Conservation (phyloP, 2,797 vertebrate species). For the Xenopus petersii region DNA sequence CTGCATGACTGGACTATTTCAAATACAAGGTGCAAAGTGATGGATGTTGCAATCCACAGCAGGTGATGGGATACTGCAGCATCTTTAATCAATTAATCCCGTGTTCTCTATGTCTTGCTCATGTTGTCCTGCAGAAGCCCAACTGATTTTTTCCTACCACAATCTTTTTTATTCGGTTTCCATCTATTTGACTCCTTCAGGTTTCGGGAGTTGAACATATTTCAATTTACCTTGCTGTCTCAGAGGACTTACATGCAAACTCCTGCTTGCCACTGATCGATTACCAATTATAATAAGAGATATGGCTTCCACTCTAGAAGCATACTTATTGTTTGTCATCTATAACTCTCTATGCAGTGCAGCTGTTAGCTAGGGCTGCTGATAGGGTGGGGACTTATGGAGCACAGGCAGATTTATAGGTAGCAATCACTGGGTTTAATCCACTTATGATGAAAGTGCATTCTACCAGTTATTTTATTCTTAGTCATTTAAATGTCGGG, state of each 20-base stretch:
- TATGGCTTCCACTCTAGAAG: conserved; percentile 6
- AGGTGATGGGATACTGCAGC: no score
- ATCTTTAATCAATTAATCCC: no score
- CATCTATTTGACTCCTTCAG: conserved; percentile 5
- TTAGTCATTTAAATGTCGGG: neutral
- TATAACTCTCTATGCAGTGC: neutral
- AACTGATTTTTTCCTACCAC: no score
- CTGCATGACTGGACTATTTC: no score
- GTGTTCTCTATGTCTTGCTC: no score
- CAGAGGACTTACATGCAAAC: conserved; percentile 45
- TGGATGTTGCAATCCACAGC: no score
- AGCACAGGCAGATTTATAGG: neutral
- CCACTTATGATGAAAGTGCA: neutral
- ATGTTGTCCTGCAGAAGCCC: no score
- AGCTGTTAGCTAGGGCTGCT: neutral
- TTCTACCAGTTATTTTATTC: neutral
- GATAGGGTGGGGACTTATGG: no score
- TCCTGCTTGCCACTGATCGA: conserved; percentile 50
- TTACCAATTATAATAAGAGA: conserved; percentile 54
- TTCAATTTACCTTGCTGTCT: conserved; percentile 57
- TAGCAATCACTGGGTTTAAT: neutral
- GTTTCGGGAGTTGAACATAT: conserved; percentile 44
- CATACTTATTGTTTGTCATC: neutral
- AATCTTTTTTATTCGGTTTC: conserved; percentile 10
- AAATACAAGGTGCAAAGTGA: no score